Percentiles rank a stretch among this genome's conserved stretches.
phyloP scores from a whole-genome alignment of 1,140 invertebrate genomes.

The Dendroctonus ponderosae region DNA sequence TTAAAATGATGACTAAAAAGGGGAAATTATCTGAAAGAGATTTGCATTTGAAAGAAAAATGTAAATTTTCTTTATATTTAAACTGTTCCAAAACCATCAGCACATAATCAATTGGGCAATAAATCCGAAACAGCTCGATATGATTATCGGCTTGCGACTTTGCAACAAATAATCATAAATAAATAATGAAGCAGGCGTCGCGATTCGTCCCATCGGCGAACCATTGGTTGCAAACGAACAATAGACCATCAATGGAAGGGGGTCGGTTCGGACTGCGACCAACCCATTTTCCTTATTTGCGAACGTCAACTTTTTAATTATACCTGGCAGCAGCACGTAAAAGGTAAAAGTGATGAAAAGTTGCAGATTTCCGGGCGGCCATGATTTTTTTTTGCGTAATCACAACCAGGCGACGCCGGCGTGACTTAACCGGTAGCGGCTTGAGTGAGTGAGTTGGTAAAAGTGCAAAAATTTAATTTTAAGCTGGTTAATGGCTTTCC shows the following conservation, averaged over 20 bases:
- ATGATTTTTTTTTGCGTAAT: conserved; percentile 18
- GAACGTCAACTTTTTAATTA: conserved; percentile 28
- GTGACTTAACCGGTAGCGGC: background rate
- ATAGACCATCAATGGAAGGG: conserved; percentile 30
- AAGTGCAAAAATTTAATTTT: too few species aligned
- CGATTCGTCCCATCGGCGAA: conserved; percentile 7
- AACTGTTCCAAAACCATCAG: too few species aligned
- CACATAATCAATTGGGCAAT: too few species aligned
- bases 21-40: too few species aligned
- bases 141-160: too few species aligned
- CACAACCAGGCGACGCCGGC: background rate
- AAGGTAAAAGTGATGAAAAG: conserved; percentile 21
- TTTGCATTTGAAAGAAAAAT: too few species aligned
- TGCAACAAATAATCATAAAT: conserved; percentile 20
- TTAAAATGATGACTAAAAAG: too few species aligned
- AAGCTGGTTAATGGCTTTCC: too few species aligned
- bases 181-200: conserved; percentile 28
- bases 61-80: too few species aligned
- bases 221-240: conserved; percentile 28
- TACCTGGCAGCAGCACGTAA: background rate
- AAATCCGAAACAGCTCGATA: too few species aligned
- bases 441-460: too few species aligned
- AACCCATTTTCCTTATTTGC: conserved; percentile 31
- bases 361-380: conserved; percentile 24
- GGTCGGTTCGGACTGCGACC: conserved; percentile 20